These are phyloP conservation scores for Eurosta solidaginis DNA, from an alignment of 1,140 invertebrate genomes.

Conservation along the genomic window DNA sequence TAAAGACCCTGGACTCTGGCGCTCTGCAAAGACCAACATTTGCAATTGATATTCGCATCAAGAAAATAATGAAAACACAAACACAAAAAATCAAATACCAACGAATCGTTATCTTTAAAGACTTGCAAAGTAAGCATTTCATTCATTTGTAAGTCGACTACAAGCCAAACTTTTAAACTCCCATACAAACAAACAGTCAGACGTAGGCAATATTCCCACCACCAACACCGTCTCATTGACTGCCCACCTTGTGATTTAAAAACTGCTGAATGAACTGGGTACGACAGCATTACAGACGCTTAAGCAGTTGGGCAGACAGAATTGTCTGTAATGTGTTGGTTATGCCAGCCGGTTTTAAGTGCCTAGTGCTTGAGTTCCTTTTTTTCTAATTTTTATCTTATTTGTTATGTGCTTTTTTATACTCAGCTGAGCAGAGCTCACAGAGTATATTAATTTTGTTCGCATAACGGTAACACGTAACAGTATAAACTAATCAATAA, in stretches of 20 bases:
- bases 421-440: too few relatives aligned
- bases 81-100: not conserved
- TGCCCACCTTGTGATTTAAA: not conserved
- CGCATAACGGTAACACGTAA: too few relatives aligned
- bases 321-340: conserved; percentile 6
- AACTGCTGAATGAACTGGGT: conserved; percentile 2
- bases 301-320: not conserved
- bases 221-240: not conserved
- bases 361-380: not conserved
- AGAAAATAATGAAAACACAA: not conserved
- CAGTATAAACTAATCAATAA: too few relatives aligned
- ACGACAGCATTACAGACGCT: not conserved
- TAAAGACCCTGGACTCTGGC: not conserved
- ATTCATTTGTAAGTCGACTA: conserved; percentile 19
- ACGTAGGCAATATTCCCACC: not conserved
- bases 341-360: not conserved
- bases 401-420: conserved; percentile 3
- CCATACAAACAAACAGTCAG: not conserved
- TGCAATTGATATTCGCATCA: not conserved
- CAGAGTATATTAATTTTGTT: too few relatives aligned
- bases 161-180: not conserved
- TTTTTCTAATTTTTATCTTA: not conserved
- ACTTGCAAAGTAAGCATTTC: conserved; percentile 24
- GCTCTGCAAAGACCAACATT: conserved; percentile 4
- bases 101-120: not conserved